These are phyloP conservation scores for Pheosia tremula DNA, from an alignment of 2,888 invertebrate species.

Conservation along the genomic window DNA sequence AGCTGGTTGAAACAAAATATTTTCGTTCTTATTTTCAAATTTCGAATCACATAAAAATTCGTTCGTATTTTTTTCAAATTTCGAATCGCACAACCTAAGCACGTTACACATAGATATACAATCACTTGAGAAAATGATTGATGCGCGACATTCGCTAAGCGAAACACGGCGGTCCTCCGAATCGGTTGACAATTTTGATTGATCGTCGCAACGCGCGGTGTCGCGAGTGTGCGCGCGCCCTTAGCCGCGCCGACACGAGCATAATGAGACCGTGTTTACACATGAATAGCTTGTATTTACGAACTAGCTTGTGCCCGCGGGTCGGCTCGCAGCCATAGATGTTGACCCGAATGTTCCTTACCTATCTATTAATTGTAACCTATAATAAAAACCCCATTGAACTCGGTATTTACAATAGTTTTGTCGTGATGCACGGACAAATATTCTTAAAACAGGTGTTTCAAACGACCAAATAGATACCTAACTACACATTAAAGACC, in stretches of 20 bases:
- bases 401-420: no score
- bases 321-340: no score
- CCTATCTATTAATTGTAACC: no score
- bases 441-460: no score
- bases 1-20: no score
- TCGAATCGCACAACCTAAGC: conserved; percentile 33
- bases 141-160: conserved; percentile 66
- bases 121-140: conserved; percentile 66
- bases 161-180: conserved; percentile 71
- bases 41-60: conserved; percentile 34
- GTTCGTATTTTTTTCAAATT: conserved; percentile 6
- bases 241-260: conserved; percentile 35
- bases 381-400: no score
- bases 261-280: conserved; percentile 58
- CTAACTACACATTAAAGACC: no score
- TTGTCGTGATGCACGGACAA: no score
- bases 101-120: conserved; percentile 40
- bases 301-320: background rate
- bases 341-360: no score
- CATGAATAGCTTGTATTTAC: conserved; percentile 39
- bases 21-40: background rate
- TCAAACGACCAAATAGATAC: no score
- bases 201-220: conserved; percentile 54
- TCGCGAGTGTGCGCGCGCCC: conserved; percentile 37
- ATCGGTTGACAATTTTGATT: conserved; percentile 83